Percentiles rank a stretch among this genome's conserved stretches.
These are phyloP conservation scores for Thumatha senex DNA, from an alignment of 2,888 invertebrate genomes.

Conservation along the genomic window DNA sequence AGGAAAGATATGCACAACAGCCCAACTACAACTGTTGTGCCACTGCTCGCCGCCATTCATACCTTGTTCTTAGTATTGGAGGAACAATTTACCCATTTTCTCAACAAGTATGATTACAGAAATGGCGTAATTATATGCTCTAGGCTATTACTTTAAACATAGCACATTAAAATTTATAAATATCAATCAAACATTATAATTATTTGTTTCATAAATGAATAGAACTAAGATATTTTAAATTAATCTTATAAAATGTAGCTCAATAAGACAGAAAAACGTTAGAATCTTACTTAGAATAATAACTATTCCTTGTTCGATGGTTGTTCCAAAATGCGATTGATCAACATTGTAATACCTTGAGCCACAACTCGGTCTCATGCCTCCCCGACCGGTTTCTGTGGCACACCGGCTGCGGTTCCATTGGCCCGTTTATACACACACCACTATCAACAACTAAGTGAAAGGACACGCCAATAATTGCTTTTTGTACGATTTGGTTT, in stretches of 20 bases:
- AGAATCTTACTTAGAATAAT: constrained; percentile 22
- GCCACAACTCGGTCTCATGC: constrained; percentile 74
- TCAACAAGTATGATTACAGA: too few relatives aligned
- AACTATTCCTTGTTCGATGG: constrained; percentile 53
- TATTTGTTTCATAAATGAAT: too few relatives aligned
- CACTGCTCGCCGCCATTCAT: too few relatives aligned
- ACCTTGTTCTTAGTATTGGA: too few relatives aligned
- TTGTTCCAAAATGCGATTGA: constrained; percentile 75
- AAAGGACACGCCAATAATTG: constrained; percentile 79
- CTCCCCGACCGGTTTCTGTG: constrained; percentile 73
- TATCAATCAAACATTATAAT: too few relatives aligned
- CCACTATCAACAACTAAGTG: constrained; percentile 66
- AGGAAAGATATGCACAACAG: too few relatives aligned
- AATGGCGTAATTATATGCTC: too few relatives aligned
- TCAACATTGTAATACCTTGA: constrained; percentile 77
- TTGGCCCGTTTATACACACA: constrained; percentile 52
- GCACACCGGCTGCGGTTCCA: constrained; percentile 73
- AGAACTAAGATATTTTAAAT: background rate
- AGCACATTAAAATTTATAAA: too few relatives aligned
- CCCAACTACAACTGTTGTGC: too few relatives aligned
- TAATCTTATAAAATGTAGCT: background rate
- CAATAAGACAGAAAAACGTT: constrained; percentile 5
- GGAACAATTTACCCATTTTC: too few relatives aligned
- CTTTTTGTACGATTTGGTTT: constrained; percentile 70
- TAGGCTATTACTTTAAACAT: too few relatives aligned